A percentile compares a stretch with the other conserved stretches of the same genome.
Conservation (phyloP, 2,888 invertebrate species). For the Hartigia nigra region DNA sequence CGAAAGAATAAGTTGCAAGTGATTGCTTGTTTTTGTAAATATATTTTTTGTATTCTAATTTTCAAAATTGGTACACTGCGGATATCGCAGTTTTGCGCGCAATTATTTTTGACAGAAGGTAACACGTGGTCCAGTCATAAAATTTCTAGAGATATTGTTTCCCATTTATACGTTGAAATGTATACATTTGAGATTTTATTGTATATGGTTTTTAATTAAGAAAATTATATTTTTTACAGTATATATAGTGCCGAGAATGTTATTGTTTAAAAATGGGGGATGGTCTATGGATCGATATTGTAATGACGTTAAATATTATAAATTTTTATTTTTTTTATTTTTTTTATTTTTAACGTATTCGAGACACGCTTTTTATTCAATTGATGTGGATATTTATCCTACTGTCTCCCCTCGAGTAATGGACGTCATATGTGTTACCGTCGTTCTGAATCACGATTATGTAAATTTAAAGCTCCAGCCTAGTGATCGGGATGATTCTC, state of each 20-base stretch:
- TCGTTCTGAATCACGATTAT: constrained; percentile 10
- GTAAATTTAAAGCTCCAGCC: constrained; percentile 8
- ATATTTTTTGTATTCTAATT: not conserved
- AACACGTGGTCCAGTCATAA: not conserved
- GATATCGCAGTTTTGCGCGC: not conserved
- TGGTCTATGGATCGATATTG: too few species aligned
- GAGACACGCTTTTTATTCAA: not conserved
- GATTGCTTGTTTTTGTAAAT: not conserved
- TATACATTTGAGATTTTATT: not conserved
- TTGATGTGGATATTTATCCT: not conserved
- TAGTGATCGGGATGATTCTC: constrained; percentile 15
- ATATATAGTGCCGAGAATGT: too few species aligned
- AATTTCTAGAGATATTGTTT: not conserved
- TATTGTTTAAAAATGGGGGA: too few species aligned
- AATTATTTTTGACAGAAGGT: not conserved
- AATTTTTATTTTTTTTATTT: too few species aligned
- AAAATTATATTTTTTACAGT: not conserved
- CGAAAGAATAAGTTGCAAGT: not conserved
- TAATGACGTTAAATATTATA: too few species aligned
- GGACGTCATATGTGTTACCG: not conserved
- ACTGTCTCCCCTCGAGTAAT: not conserved
- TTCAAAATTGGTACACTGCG: not conserved
- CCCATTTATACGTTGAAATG: not conserved
- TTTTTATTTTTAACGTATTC: too few species aligned
- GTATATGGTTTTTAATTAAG: not conserved